Conservation (phyloP, 1,140 invertebrate genomes). For the Ooceraea biroi region DNA sequence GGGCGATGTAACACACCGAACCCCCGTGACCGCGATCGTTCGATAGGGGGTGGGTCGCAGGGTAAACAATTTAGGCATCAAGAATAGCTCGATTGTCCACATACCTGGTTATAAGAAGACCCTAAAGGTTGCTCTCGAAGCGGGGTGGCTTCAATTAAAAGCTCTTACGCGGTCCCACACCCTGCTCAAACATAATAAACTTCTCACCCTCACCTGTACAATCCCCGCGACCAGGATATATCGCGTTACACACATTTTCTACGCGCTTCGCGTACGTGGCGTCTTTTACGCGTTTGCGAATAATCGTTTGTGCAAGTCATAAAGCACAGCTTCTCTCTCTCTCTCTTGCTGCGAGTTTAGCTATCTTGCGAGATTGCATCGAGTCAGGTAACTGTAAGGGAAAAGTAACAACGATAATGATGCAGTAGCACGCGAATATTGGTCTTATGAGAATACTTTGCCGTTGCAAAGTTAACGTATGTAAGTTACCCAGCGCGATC, state of each 20-base stretch:
- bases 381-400: neutral
- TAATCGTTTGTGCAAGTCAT: neutral
- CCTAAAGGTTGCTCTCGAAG: slow-evolving; percentile 74
- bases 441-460: neutral
- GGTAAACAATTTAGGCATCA: slow-evolving; percentile 81
- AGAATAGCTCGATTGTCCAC: slow-evolving; percentile 79
- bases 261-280: slow-evolving; percentile 29
- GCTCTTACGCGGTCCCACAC: slow-evolving; percentile 80
- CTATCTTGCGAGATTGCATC: neutral
- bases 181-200: slow-evolving; percentile 83
- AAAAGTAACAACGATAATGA: slow-evolving; percentile 13
- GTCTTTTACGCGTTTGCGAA: slow-evolving; percentile 10
- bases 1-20: neutral
- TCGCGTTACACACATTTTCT: slow-evolving; percentile 38
- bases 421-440: slow-evolving; percentile 1
- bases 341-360: too few relatives aligned
- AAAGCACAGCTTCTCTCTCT: neutral
- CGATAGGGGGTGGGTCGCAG: slow-evolving; percentile 68
- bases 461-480: neutral
- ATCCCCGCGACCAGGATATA: slow-evolving; percentile 43
- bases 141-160: slow-evolving; percentile 81
- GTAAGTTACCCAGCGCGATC: neutral
- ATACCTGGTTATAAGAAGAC: slow-evolving; percentile 69
- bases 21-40: slow-evolving; percentile 51
- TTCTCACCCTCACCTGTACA: slow-evolving; percentile 60